phyloP scores from a whole-genome alignment of 2,888 invertebrate genomes.

The Steromphala cineraria region DNA sequence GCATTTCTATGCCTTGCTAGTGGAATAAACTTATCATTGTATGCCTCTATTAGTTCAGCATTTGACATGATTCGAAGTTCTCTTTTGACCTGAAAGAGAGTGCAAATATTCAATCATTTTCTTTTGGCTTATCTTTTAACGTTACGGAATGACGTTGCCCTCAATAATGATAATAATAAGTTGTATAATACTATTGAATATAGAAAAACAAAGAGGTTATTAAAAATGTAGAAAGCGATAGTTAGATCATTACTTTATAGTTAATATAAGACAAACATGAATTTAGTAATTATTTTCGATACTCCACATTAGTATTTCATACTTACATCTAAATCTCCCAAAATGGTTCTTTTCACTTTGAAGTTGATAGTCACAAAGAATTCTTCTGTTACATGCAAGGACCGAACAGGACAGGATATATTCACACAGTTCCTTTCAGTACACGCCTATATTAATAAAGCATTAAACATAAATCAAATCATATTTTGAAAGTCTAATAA shows the following conservation, averaged over 20 bases:
- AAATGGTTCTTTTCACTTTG: slow-evolving; percentile 27
- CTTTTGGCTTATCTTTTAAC: no score
- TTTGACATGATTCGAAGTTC: slow-evolving; percentile 30
- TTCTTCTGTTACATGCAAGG: slow-evolving; percentile 30
- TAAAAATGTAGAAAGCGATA: no score
- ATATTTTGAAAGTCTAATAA: no score
- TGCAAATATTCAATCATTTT: no score
- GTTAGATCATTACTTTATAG: no score
- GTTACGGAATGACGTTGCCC: no score
- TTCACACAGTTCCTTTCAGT: slow-evolving; percentile 23
- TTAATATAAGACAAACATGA: no score
- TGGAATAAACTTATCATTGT: slow-evolving; percentile 27
- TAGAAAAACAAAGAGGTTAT: no score
- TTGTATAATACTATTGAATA: neutral
- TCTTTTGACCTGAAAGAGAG: slow-evolving; percentile 28
- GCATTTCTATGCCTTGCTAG: slow-evolving; percentile 3
- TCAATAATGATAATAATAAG: no score
- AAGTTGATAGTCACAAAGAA: slow-evolving; percentile 38
- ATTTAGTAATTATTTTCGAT: no score
- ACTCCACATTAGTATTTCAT: no score
- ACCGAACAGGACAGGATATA: slow-evolving; percentile 34
- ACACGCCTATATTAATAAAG: slow-evolving; percentile 29
- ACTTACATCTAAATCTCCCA: slow-evolving; percentile 35
- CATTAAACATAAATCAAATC: neutral
- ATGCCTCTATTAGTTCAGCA: slow-evolving; percentile 30